Conservation (phyloP, 2,888 invertebrate species). For the Epirrita christyi region DNA sequence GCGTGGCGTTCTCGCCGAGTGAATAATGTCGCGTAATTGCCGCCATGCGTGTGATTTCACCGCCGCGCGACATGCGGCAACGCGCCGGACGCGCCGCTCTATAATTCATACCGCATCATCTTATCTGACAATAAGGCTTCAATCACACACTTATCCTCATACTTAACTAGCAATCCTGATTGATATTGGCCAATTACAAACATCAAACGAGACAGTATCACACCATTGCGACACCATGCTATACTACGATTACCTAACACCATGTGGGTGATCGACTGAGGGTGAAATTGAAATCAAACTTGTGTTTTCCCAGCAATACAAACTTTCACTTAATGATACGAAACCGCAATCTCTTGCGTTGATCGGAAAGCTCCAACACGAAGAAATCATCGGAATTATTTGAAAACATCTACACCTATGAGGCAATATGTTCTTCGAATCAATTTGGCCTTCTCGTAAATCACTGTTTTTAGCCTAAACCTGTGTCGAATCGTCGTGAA, state of each 20-base stretch:
- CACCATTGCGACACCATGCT: background rate
- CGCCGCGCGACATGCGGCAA: slow-evolving; percentile 35
- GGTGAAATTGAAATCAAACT: slow-evolving; percentile 27
- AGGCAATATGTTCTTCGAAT: slow-evolving; percentile 11
- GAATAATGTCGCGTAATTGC: slow-evolving; percentile 59
- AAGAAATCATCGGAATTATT: slow-evolving; percentile 16
- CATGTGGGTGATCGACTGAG: slow-evolving; percentile 18
- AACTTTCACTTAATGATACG: slow-evolving; percentile 37
- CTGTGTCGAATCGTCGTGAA: slow-evolving; percentile 16
- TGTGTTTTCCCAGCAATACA: slow-evolving; percentile 20
- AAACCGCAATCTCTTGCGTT: slow-evolving; percentile 31
- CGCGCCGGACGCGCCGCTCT: slow-evolving; percentile 1
- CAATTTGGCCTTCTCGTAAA: slow-evolving; percentile 4
- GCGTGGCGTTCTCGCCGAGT: slow-evolving; percentile 50
- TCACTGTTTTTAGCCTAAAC: slow-evolving; percentile 5
- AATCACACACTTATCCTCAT: slow-evolving; percentile 20
- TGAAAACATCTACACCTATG: slow-evolving; percentile 2
- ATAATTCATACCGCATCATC: slow-evolving; percentile 8
- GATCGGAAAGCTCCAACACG: slow-evolving; percentile 21
- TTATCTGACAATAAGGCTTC: slow-evolving; percentile 19
- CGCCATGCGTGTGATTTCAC: slow-evolving; percentile 54
- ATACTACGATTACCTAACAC: background rate
- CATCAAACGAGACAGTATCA: background rate
- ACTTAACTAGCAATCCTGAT: no score
- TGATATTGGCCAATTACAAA: slow-evolving; percentile 10